Base-by-base conservation (phyloP, 1,140 invertebrate genomes). In the Pomacea maculata region DNA sequence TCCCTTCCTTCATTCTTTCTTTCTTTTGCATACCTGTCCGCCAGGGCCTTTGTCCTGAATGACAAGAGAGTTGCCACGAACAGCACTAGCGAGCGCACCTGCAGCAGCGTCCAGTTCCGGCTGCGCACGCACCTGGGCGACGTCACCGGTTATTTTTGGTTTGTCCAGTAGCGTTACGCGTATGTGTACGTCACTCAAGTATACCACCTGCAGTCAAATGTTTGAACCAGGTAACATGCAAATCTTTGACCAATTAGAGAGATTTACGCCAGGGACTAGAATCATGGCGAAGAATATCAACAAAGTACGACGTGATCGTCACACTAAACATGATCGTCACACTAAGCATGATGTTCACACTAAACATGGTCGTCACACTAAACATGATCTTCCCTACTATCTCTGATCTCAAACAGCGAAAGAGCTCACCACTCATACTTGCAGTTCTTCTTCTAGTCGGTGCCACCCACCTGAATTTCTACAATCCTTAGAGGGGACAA, bases 111-210 rank as follows among this genome's bases (percentile, higher is more conserved):
- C 71, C 45, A 73, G 45, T 21, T 73, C 71, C 1, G 71, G 25
- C 71, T 73, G 10, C 71, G 71, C 71, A 52, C 25, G n/a, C 71
- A 52, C 45, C 71, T 73, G 71, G 45, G n/a, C 34, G 71, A 73
- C 71, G 34, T 73, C 71, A 52, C 71, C 71, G 34, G 25, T 45
- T 15, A 73, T 45, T 21, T 14, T 25, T 21, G 71, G 25, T 52
- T 73, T 73, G 45, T 73, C 71, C 71, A 73, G 14, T 34, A 73
- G 19, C 12, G 25, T 21, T 7, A 73, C 71, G 0, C 71, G 71
- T 25, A 73, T 52, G 34, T 73, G 71, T 21, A 73, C 71, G 45
- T 73, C 45, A 6, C 8, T 11, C 15, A 73, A 34, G 45, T 45
- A 73, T 14, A 73, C 71, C 19, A 73, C 71, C 71, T 73, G 71